Evolutionary conservation across 2,113 vertebrate genomes (phyloP).

Genomic region (Nycticryphes semicollaris): DNA sequence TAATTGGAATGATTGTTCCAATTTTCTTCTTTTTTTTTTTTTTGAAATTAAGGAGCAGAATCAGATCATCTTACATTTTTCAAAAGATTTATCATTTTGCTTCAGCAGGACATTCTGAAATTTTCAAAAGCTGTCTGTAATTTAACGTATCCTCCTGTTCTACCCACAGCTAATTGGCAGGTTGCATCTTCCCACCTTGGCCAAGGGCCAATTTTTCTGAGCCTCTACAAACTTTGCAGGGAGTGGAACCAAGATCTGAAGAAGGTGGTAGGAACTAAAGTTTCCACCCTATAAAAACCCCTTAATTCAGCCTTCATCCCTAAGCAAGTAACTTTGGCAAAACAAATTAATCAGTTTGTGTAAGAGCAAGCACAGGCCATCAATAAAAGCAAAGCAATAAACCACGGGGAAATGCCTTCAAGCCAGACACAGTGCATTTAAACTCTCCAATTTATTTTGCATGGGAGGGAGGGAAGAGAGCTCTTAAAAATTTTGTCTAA

Average conservation of each 20-base stretch:
- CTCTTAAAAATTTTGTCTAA: constrained; percentile 13
- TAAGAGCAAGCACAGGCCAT: background rate
- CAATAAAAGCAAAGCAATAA: constrained; percentile 48
- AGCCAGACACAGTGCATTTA: constrained; percentile 7
- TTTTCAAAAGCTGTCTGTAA: background rate
- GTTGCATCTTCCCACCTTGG: background rate
- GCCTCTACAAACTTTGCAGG: background rate
- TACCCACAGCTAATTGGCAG: background rate
- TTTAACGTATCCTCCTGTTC: background rate
- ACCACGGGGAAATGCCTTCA: constrained; percentile 20
- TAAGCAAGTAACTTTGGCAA: background rate
- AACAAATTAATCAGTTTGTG: constrained; percentile 34
- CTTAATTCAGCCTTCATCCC: background rate
- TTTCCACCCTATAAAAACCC: background rate
- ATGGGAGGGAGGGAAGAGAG: background rate
- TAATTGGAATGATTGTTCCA: constrained; percentile 8
- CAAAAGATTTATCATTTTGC: background rate
- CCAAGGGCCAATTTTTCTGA: background rate
- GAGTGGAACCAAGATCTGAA: background rate
- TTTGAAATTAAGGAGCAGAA: constrained; percentile 15
- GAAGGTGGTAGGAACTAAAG: background rate
- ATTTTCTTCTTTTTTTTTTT: constrained; percentile 18
- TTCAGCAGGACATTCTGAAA: background rate
- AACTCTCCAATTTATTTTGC: background rate
- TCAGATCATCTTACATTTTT: background rate